Evolutionary conservation across 2,797 vertebrate species (phyloP), one percentile per base, ranked within the genome.

Genomic region (Tiaroga cobitis): DNA sequence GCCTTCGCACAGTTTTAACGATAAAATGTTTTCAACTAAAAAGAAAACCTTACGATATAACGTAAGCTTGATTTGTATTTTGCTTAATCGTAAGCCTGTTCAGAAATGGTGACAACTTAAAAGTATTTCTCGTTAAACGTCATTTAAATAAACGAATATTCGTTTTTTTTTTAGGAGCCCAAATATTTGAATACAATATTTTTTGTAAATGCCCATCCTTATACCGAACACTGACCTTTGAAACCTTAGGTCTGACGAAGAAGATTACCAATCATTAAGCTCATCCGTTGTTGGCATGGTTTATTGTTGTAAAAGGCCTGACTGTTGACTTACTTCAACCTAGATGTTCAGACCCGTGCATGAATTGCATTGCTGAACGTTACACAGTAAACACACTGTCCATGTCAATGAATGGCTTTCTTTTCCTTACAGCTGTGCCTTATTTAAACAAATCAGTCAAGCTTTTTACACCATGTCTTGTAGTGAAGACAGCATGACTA

Each of bases 401-500:
- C 8, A 21, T 77, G 63, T 43, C 43, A 59, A 24, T 84, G 46
- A 84, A 84, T 83, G 46, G 41, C 21, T n/a, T 39, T 51, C 59
- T 73, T 73, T 9, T 43, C 13, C 5, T 51, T 26, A 76, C 59
- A 83, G 59, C 72, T 21, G 43, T 68, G 73, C n/a, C 8, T 67
- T 54, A 69, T 70, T 61, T 70, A 84, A 29, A 69, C 34, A 69
- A 69, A 43, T 37, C 8, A 26, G 16, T 69, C 74, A 43, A 16
- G 46, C n/a, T 68, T 56, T 68, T 49, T 54, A 10, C 39, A 61
- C 74, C 76, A 41, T 67, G 10, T 56, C 73, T 65, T 41, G 34
- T 39, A 72, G 39, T 56, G 82, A 67, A 37, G 26, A 70, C 32
- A 80, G 75, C 70, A 81, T 77, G 86, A 72, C 82, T 79, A 37